phyloP scores from a whole-genome alignment of 2,113 vertebrate genomes.

The Campylomormyrus numenius region DNA sequence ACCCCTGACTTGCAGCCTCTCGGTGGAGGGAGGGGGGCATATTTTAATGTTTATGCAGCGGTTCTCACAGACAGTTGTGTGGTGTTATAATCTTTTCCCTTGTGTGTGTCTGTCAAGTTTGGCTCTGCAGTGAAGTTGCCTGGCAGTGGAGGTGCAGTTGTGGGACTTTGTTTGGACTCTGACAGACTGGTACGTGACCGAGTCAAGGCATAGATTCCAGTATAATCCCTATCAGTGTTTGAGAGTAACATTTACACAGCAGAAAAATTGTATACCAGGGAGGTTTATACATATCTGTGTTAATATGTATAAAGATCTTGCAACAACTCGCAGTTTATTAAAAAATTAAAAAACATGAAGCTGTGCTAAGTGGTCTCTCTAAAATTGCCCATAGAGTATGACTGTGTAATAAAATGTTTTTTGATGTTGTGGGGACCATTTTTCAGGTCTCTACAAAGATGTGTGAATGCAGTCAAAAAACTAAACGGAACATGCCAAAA shows the following conservation, averaged over 20 bases:
- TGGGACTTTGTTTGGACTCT: slow-evolving; percentile 63
- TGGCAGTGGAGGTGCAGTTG: slow-evolving; percentile 69
- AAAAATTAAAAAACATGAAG: neutral
- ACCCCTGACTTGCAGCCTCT: neutral
- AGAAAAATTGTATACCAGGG: neutral
- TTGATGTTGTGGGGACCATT: no score
- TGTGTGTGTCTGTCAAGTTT: slow-evolving; percentile 50
- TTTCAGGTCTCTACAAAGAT: no score
- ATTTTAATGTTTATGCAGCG: neutral
- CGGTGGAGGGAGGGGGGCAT: neutral
- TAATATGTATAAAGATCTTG: neutral
- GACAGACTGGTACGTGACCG: slow-evolving; percentile 51
- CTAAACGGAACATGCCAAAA: no score
- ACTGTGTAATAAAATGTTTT: neutral
- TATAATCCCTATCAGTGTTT: neutral
- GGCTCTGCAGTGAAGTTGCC: slow-evolving; percentile 70
- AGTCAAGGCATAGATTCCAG: neutral
- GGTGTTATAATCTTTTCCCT: neutral
- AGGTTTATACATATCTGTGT: neutral
- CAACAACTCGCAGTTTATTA: neutral
- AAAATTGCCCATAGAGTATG: neutral
- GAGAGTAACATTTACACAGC: neutral
- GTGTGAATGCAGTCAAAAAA: no score
- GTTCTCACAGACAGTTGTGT: neutral
- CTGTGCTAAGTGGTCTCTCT: neutral